A percentile compares a stretch with the other conserved stretches of the same genome.
Evolutionary conservation across 2,113 vertebrate species (phyloP).

Genomic region (Thalassarche chlororhynchos): DNA sequence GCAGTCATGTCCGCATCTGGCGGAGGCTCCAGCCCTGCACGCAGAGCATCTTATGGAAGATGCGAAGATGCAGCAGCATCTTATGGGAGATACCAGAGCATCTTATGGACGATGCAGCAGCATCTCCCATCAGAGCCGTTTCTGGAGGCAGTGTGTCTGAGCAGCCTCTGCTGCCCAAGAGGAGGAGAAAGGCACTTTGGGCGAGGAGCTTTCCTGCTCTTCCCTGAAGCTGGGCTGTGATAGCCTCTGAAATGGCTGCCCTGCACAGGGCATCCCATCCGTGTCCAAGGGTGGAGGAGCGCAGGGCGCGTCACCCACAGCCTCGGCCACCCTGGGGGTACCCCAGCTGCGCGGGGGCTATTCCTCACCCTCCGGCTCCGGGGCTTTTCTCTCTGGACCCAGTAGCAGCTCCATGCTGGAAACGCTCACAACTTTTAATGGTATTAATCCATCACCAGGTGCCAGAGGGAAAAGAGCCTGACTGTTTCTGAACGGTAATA

Average conservation of each 20-base stretch:
- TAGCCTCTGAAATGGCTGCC: accelerated
- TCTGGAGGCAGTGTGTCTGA: not conserved
- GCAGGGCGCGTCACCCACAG: accelerated
- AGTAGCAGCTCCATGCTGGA: not conserved
- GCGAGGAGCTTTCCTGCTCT: not conserved
- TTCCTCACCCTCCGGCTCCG: not conserved
- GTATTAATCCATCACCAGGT: not conserved
- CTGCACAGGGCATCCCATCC: accelerated
- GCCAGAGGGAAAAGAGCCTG: slow-evolving; percentile 15
- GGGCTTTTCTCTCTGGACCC: not conserved
- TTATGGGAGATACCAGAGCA: not conserved
- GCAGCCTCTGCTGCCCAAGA: not conserved
- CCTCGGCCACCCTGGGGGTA: not conserved
- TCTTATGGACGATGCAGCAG: not conserved
- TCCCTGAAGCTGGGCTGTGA: not conserved
- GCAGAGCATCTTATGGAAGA: accelerated
- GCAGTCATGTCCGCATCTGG: not conserved
- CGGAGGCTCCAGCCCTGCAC: accelerated
- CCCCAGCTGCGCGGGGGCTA: accelerated
- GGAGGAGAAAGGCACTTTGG: not conserved
- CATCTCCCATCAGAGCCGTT: not conserved
- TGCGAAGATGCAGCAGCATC: not conserved
- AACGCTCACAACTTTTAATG: not conserved
- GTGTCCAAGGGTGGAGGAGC: not conserved
- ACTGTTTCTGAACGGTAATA: not conserved